Conservation (phyloP, 2,113 vertebrate genomes). For the Carassius gibelio region DNA sequence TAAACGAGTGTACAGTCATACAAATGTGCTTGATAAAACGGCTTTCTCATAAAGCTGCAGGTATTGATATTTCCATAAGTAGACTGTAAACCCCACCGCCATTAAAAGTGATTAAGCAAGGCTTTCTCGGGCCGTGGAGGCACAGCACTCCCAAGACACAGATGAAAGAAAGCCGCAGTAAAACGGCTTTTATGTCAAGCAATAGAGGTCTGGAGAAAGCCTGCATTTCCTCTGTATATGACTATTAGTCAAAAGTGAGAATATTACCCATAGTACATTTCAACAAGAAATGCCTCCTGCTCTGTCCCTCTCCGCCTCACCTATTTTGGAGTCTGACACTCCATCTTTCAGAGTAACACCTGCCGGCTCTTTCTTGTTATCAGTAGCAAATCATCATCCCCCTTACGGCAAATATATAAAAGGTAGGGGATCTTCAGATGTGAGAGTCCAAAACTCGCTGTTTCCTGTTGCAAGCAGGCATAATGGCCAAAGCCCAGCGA, state of each 20-base stretch:
- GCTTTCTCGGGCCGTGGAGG: not conserved
- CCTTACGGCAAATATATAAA: slow-evolving; percentile 42
- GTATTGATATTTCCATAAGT: slow-evolving; percentile 47
- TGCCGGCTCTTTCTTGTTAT: slow-evolving; percentile 49
- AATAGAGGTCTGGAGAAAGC: slow-evolving; percentile 28
- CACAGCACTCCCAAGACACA: slow-evolving; percentile 43
- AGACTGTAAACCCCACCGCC: slow-evolving; percentile 31
- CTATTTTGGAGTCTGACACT: slow-evolving; percentile 41
- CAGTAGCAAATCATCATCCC: slow-evolving; percentile 49
- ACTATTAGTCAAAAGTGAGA: slow-evolving; percentile 42
- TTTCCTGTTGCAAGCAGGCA: slow-evolving; percentile 1
- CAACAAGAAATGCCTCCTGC: slow-evolving; percentile 23
- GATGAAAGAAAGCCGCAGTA: slow-evolving; percentile 42
- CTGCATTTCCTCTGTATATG: slow-evolving; percentile 10
- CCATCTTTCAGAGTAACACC: slow-evolving; percentile 41
- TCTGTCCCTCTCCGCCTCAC: slow-evolving; percentile 53
- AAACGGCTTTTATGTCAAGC: slow-evolving; percentile 44
- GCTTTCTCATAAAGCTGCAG: slow-evolving; percentile 33
- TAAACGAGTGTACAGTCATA: not conserved
- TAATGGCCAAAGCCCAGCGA: not conserved
- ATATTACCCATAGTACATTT: slow-evolving; percentile 45
- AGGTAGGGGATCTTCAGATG: not conserved
- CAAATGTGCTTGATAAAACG: slow-evolving; percentile 14
- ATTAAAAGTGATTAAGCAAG: slow-evolving; percentile 49
- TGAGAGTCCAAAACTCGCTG: not conserved